Evolutionary conservation across 2,113 vertebrate species (phyloP).

Genomic region (Platysternon megacephalum): DNA sequence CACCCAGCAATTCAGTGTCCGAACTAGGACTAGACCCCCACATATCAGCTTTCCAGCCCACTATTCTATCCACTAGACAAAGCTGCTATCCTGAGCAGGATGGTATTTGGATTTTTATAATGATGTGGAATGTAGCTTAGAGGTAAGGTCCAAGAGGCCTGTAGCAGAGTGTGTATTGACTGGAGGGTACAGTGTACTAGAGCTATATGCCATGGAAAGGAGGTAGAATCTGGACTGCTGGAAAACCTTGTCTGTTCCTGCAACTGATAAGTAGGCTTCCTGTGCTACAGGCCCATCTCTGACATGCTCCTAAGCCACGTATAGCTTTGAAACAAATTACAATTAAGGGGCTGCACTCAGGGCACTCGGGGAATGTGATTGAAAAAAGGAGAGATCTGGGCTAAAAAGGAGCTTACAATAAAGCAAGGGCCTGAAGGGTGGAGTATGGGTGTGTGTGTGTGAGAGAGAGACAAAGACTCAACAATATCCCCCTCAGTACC

Average conservation of each 20-base stretch:
- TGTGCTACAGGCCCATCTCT: constrained; percentile 53
- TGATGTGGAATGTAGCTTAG: background rate
- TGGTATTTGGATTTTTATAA: background rate
- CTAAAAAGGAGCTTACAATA: background rate
- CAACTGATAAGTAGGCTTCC: constrained; percentile 61
- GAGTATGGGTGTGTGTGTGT: background rate
- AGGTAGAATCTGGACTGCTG: fast-evolving
- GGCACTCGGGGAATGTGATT: constrained; percentile 21
- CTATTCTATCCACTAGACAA: background rate
- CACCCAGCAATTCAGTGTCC: background rate
- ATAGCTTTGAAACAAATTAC: constrained; percentile 21
- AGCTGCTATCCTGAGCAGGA: background rate
- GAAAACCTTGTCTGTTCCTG: constrained; percentile 27
- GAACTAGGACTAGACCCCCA: background rate
- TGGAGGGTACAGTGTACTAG: background rate
- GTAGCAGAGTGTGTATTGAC: background rate
- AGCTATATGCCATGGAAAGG: background rate
- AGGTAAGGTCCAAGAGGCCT: background rate
- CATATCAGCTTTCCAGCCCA: background rate
- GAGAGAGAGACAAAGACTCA: background rate
- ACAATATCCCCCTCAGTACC: background rate
- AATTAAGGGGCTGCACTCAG: constrained; percentile 49
- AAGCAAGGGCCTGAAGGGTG: background rate
- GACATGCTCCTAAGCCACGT: constrained; percentile 24
- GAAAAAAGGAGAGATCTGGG: background rate